Evolutionary conservation across 2,797 vertebrate genomes (phyloP), one percentile per base, ranked within the genome.

Genomic region (Serranus cabrilla): DNA sequence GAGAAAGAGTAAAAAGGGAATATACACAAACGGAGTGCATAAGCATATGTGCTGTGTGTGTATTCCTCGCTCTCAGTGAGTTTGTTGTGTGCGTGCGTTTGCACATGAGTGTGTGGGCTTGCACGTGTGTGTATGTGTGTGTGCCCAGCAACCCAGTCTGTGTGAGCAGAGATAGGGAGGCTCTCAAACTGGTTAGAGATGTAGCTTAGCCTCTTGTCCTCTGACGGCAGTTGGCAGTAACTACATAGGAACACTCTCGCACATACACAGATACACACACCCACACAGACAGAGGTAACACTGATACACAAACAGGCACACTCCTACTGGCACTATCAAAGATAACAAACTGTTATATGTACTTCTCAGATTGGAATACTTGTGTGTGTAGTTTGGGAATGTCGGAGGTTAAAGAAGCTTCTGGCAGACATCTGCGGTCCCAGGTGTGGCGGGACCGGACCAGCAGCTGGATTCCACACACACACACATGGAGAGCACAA

Each of bases 161-260:
- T 87, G 76, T 70, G 72, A 88, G 79, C 55, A 89, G 73, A 87
- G 89, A 91, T 89, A 88, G 84, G 75, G 59, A 77, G 61, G 80
- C 82, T 88, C 85, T 84, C 74, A 82, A 65, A 86, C 66, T 78
- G 77, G 90, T 83, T 78, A 68, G 74, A 80, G 74, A 83, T 80
- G 82, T 77, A 80, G 84, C 82, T 90, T 86, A 90, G 85, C 83
- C 81, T 83, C 82, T 88, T 85, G 85, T 89, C 82, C 83, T 89
- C 76, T 78, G 76, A 88, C 27, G 49, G 78, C 69, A 76, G 74
- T 55, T 87, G 83, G 82, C 77, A 85, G 42, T 46, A 76, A 71
- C 73, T 60, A 83, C 80, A 82, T 13, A 82, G 64, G 37, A 81
- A 78, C 66, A 63, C 69, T 18, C 23, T 18, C 39, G 21, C 46